A percentile compares a stretch with the other conserved stretches of the same genome.
phyloP scores from a whole-genome alignment of 2,888 invertebrate genomes.

The Cremastinae sp. region DNA sequence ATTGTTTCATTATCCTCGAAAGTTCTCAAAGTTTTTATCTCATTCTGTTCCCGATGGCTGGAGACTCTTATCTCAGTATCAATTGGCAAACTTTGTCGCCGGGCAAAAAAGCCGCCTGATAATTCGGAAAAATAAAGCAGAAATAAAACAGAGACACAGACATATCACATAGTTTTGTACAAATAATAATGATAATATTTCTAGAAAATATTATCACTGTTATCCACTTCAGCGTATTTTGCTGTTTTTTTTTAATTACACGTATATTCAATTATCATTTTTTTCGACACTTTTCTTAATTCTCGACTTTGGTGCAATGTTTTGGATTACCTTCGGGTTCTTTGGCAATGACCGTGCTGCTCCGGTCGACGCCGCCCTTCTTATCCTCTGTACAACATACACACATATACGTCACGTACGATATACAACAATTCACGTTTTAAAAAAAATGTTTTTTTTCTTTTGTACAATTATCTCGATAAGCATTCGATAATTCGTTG shows the following conservation, averaged over 20 bases:
- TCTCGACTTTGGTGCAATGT: slow-evolving; percentile 71
- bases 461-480: slow-evolving; percentile 53
- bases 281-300: slow-evolving; percentile 43
- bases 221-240: slow-evolving; percentile 26
- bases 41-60: background rate
- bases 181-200: slow-evolving; percentile 53
- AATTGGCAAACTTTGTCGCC: slow-evolving; percentile 44
- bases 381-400: slow-evolving; percentile 90
- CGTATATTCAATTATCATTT: slow-evolving; percentile 23
- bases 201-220: slow-evolving; percentile 42
- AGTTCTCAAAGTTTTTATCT: no score
- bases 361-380: slow-evolving; percentile 95
- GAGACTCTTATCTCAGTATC: slow-evolving; percentile 37
- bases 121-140: slow-evolving; percentile 55
- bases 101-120: slow-evolving; percentile 56
- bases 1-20: background rate
- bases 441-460: slow-evolving; percentile 43
- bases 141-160: slow-evolving; percentile 52
- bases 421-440: slow-evolving; percentile 71
- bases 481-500: no score
- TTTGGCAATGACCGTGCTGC: slow-evolving; percentile 96
- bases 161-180: slow-evolving; percentile 39
- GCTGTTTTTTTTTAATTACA: slow-evolving; percentile 35
- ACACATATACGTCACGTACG: slow-evolving; percentile 81
- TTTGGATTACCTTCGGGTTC: slow-evolving; percentile 91